Base-by-base conservation (phyloP, 1,140 invertebrate species). In the Sinella curviseta region DNA sequence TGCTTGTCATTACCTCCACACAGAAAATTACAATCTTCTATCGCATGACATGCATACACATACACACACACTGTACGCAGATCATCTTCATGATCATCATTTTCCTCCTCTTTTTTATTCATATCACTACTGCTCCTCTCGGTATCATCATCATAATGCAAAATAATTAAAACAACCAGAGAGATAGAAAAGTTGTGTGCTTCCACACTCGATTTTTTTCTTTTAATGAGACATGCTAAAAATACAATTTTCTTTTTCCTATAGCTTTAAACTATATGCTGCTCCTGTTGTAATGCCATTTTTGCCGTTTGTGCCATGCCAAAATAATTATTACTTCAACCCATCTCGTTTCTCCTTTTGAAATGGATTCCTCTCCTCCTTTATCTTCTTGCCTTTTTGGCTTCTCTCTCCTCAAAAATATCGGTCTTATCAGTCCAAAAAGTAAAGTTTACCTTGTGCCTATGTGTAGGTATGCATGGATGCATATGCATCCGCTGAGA, bases 181-280 rank as follows among this genome's bases (percentile, higher is more conserved):
- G 4, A 65, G 20, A 48, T 4, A 65, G 26, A 65, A n/a, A n/a
- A 65, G 24, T 8, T 8, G 8, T 65, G 16, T 65, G 57, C 24
- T 65, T 14, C 57, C 24, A 8, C 3, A 16, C 57, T 65, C 39
- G n/a, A n/a, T 48, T 48, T 48, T 26, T 26, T 26, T 26, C 4
- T 65, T 65, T 65, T 65, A 65, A 65, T 65, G 57, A 65, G 57
- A 65, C 57, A 65, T 16, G 57, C 57, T 65, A 65, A 65, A 65
- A 65, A 65, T 65, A 65, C 26, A 65, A n/a, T 65, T 65, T 65
- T 65, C 20, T 48, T 8, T 12, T 12, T 12, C 39, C 8, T 8
- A 48, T 8, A 48, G 39, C 20, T 20, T 12, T 20, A 48, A 48
- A 48, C 8, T 20, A 48, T 12, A 48, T 12, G 20, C 39, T 48